Percentiles rank a stretch among this genome's conserved stretches.
Evolutionary conservation across 2,888 invertebrate species (phyloP).

Genomic region (Acleris literana): DNA sequence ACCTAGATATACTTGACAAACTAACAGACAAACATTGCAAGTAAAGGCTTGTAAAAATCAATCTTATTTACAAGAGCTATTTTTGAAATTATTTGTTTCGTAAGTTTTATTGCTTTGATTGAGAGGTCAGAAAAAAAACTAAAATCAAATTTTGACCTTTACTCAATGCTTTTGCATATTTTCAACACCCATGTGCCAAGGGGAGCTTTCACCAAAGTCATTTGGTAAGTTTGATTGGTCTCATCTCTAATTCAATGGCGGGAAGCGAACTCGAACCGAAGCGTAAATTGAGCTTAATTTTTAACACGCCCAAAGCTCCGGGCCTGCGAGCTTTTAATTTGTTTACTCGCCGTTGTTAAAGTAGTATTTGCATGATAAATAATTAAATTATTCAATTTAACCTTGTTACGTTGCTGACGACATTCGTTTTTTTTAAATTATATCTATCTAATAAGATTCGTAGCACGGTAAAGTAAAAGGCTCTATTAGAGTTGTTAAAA

Average conservation of each 20-base stretch:
- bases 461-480: background rate
- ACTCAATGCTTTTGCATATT: conserved; percentile 11
- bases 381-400: background rate
- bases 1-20: too few species aligned
- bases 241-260: conserved; percentile 28
- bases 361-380: conserved; percentile 11
- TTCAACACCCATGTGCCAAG: conserved; percentile 5
- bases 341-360: conserved; percentile 11
- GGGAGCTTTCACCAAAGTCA: conserved; percentile 14
- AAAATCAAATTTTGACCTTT: background rate
- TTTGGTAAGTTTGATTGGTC: conserved; percentile 36
- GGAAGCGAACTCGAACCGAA: conserved; percentile 25
- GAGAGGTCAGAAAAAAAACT: background rate
- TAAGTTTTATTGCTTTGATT: too few species aligned
- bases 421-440: background rate
- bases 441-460: background rate
- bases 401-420: background rate
- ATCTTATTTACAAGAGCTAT: too few species aligned
- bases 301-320: conserved; percentile 23
- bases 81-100: too few species aligned
- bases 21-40: too few species aligned
- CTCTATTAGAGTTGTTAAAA: too few species aligned
- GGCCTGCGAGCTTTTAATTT: conserved; percentile 21
- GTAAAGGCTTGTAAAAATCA: too few species aligned
- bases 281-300: conserved; percentile 31